A percentile compares a stretch with the other conserved stretches of the same genome.
phyloP scores from a whole-genome alignment of 2,797 vertebrate genomes.

The Danio tinwini region DNA sequence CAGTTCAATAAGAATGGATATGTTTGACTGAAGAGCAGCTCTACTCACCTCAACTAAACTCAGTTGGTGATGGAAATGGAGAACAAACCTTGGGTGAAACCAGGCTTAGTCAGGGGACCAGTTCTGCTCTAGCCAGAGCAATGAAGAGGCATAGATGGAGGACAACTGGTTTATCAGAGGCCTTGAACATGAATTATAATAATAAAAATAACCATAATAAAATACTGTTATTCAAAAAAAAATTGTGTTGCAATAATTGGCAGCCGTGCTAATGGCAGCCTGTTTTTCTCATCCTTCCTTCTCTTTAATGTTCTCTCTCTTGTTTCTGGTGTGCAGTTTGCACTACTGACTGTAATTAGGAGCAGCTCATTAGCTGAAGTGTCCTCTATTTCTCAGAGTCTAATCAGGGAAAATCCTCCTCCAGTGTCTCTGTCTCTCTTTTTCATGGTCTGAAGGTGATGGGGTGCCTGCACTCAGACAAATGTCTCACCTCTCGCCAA shows the following conservation, averaged over 20 bases:
- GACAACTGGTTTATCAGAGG: too few species aligned
- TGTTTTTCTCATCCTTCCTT: background rate
- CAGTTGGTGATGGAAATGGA: too few species aligned
- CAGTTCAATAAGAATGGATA: too few species aligned
- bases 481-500: constrained; percentile 31
- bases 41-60: too few species aligned
- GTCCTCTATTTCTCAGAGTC: background rate
- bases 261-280: background rate
- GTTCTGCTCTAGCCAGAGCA: too few species aligned
- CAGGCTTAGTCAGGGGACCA: too few species aligned
- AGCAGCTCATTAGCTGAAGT: constrained; percentile 13
- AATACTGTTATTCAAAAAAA: background rate
- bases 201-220: too few species aligned
- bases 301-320: background rate
- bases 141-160: too few species aligned
- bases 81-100: too few species aligned
- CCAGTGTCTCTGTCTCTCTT: background rate
- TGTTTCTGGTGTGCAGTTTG: constrained; percentile 16
- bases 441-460: constrained; percentile 16
- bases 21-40: too few species aligned
- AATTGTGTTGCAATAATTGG: background rate
- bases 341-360: background rate
- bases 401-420: constrained; percentile 6
- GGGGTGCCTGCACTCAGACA: constrained; percentile 8
- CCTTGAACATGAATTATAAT: too few species aligned